Evolutionary conservation across 1,140 invertebrate species (phyloP).

Genomic region (Drosophila persimilis): DNA sequence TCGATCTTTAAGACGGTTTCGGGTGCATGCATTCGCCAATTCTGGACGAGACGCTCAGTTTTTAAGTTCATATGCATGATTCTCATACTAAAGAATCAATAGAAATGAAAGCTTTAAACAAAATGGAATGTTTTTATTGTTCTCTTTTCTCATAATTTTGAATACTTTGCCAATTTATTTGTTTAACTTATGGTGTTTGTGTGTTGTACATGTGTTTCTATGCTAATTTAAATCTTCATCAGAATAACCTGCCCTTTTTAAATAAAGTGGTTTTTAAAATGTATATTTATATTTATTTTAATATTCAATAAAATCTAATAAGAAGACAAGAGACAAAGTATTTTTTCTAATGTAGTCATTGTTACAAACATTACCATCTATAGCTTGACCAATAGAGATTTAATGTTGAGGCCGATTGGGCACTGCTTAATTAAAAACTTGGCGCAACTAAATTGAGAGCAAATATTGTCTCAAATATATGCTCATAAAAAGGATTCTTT

Average conservation of each 20-base stretch:
- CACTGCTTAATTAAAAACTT: too few species aligned
- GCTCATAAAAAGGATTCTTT: too few species aligned
- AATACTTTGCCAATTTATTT: conserved; percentile 45
- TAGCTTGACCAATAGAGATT: too few species aligned
- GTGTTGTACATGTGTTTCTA: conserved; percentile 45
- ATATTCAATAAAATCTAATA: background rate
- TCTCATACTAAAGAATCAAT: conserved; percentile 38
- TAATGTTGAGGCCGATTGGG: too few species aligned
- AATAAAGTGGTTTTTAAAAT: conserved; percentile 1
- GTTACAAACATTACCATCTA: too few species aligned
- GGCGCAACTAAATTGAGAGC: too few species aligned
- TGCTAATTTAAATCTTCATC: conserved; percentile 23
- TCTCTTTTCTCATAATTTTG: conserved; percentile 7
- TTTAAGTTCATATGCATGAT: conserved; percentile 18
- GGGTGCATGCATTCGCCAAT: conserved; percentile 77
- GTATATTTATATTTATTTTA: background rate
- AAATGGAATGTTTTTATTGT: conserved; percentile 46
- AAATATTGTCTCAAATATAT: too few species aligned
- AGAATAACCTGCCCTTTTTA: background rate
- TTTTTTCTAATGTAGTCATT: too few species aligned
- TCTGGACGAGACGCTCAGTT: conserved; percentile 37
- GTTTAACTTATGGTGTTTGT: conserved; percentile 38
- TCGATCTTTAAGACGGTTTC: conserved; percentile 71
- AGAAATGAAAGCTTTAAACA: conserved; percentile 59
- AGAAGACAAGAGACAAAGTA: too few species aligned